phyloP scores from a whole-genome alignment of 92 coral and sea anemone genomes.

The Phenganax marumi region DNA sequence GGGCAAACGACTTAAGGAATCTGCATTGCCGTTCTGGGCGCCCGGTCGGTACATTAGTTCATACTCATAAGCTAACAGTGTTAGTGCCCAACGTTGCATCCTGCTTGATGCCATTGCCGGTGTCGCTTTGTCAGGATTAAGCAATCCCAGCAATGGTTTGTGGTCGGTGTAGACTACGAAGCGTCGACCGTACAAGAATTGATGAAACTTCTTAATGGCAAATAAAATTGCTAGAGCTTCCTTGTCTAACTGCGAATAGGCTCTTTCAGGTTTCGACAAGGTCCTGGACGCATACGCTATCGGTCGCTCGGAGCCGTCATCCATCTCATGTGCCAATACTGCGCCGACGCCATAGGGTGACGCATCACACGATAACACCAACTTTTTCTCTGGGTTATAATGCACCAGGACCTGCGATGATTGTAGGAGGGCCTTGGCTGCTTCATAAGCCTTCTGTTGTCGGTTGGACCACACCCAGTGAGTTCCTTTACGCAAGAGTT shows the following conservation, averaged over 20 bases:
- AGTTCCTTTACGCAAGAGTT: slow-evolving; percentile 46
- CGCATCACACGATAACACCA: slow-evolving; percentile 60
- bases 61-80: slow-evolving; percentile 40
- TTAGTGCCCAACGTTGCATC: slow-evolving; percentile 44
- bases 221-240: slow-evolving; percentile 4
- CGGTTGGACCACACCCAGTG: slow-evolving; percentile 50
- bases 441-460: slow-evolving; percentile 49
- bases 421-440: slow-evolving; percentile 45
- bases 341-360: slow-evolving; percentile 58
- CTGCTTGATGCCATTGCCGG: slow-evolving; percentile 28
- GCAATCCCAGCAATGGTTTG: slow-evolving; percentile 38
- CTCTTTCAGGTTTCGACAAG: neutral
- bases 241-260: neutral
- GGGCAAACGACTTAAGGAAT: neutral
- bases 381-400: slow-evolving; percentile 46
- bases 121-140: slow-evolving; percentile 19
- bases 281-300: slow-evolving; percentile 54
- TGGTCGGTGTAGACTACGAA: slow-evolving; percentile 40
- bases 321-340: slow-evolving; percentile 49
- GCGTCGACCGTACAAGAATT: slow-evolving; percentile 13
- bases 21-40: neutral
- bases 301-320: slow-evolving; percentile 48
- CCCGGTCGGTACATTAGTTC: slow-evolving; percentile 30
- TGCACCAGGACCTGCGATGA: slow-evolving; percentile 48
- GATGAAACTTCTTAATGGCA: slow-evolving; percentile 10